Base-by-base conservation (phyloP, 2,797 vertebrate species). In the Danio albolineatus region DNA sequence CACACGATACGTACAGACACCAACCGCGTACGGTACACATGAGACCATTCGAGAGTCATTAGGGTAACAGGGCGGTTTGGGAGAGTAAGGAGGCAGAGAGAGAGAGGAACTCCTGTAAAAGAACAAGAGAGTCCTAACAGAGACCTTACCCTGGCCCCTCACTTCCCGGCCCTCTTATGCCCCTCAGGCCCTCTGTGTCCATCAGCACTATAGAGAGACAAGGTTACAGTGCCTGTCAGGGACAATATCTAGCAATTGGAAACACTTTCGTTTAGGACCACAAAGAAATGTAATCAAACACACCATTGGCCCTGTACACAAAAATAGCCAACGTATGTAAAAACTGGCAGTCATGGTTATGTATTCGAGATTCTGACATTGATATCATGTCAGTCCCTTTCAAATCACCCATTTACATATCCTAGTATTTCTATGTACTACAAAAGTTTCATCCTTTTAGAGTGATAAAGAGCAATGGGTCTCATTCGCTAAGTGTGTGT, bases 101-200 rank as follows among this genome's bases (percentile, higher is more conserved):
- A 91, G 85, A 90, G 85, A 90, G 90, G 91, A 90, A 86, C 89
- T 91, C 92, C 94, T 94, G 93, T 92, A 86, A 92, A 94, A 95
- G 92, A 92, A 92, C 67, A 72, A 90, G 90, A 91, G 91, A 89
- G 93, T 93, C 95, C 96, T 95, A 93, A 94, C 93, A 94, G 92
- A 94, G 96, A 90, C 95, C 97, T 99, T 98, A 99, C 97, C 98
- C 97, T 96, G 92, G 92, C 94, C 96, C 96, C 95, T 95, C 85
- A 95, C 93, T 94, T 92, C 94, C 90, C 84, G 90, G 89, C 88
- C 90, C 88, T 90, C 91, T 84, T 78, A 86, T 89, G 86, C 84
- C 87, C 21, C 81, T 87, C 88, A 93, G 95, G 88, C 88, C 89
- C 87, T 86, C 88, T 90, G 87, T 90, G 90, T 94, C 95, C 92